These are phyloP conservation scores for Atrina japonica DNA, from an alignment of 2,888 invertebrate species.

Conservation along the genomic window DNA sequence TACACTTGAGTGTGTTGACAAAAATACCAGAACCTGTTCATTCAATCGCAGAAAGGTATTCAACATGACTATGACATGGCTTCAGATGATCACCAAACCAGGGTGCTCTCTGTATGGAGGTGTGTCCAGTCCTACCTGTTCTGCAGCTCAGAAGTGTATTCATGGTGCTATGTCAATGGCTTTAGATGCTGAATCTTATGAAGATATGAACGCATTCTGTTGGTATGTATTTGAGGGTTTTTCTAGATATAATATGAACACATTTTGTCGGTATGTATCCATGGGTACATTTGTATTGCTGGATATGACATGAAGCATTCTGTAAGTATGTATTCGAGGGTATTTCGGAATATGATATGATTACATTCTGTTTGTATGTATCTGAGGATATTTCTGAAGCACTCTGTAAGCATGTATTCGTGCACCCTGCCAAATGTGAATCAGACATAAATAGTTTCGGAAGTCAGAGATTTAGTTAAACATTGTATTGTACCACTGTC, in stretches of 20 bases:
- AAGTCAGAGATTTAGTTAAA: too few relatives aligned
- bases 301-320: too few relatives aligned
- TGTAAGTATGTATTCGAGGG: slow-evolving; percentile 1
- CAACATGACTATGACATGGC: slow-evolving; percentile 7
- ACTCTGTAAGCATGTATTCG: too few relatives aligned
- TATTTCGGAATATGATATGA: slow-evolving; percentile 5
- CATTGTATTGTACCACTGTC: too few relatives aligned
- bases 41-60: slow-evolving; percentile 10
- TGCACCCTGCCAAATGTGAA: too few relatives aligned
- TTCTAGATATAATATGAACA: too few relatives aligned
- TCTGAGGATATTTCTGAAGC: too few relatives aligned
- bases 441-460: too few relatives aligned
- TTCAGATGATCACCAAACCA: slow-evolving; percentile 7
- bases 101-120: slow-evolving; percentile 3
- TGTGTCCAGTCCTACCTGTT: slow-evolving; percentile 17
- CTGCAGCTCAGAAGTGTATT: slow-evolving; percentile 29
- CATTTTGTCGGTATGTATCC: too few relatives aligned
- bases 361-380: slow-evolving; percentile 37
- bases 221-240: too few relatives aligned
- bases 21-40: slow-evolving; percentile 20
- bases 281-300: too few relatives aligned
- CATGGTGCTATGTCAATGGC: background rate
- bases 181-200: slow-evolving; percentile 4
- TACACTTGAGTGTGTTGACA: slow-evolving; percentile 13
- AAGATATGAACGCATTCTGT: slow-evolving; percentile 28